Base-by-base conservation (phyloP, 2,888 invertebrate genomes). In the Agonum fuliginosum region DNA sequence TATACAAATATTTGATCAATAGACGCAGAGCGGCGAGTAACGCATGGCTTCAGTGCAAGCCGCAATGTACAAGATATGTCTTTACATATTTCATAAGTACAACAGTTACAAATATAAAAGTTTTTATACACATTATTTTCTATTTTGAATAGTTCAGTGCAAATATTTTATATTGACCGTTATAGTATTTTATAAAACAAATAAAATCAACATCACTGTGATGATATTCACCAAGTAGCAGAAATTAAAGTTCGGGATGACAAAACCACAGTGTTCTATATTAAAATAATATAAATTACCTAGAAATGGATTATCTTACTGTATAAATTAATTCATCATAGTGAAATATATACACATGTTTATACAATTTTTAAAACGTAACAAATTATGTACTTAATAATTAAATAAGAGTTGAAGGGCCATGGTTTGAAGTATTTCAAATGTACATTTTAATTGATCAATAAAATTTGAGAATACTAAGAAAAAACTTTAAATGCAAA, bases 1-100 rank as follows among this genome's bases (percentile, higher is more conserved):
- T 83, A 81, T 83, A 83, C 83, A 83, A 75, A 81, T 80, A 80
- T 80, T 80, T 80, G 65, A 73, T 58, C 22, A 73, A 73, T 20
- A 54, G 70, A 51, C 54, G 34, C 30, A 27, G 30, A 73, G 58
- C 58, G 12, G 19, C 71, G 24, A 51, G 46, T 46, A 22, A 70
- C n/a, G 67, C 65, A 46, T 62, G 22, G 74, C 74, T 62, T 65
- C 22, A 34, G 20, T 41, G 74, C 22, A 67, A 30, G 30, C 67
- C 34, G 67, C 19, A 75, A 75, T 75, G 75, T 75, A 75, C 75
- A 75, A 75, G 75, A 75, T 75, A 75, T 75, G 75, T 75, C 14
- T 75, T 75, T 75, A 75, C 75, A 75, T 48, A 71, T 48, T 51
- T 71, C 24, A 71, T 67, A 75, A 74, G 67, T 75, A 75, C 67